A percentile compares a stretch with the other conserved stretches of the same genome.
phyloP scores from a whole-genome alignment of 2,113 vertebrate species.

The Coryphaenoides rupestris region DNA sequence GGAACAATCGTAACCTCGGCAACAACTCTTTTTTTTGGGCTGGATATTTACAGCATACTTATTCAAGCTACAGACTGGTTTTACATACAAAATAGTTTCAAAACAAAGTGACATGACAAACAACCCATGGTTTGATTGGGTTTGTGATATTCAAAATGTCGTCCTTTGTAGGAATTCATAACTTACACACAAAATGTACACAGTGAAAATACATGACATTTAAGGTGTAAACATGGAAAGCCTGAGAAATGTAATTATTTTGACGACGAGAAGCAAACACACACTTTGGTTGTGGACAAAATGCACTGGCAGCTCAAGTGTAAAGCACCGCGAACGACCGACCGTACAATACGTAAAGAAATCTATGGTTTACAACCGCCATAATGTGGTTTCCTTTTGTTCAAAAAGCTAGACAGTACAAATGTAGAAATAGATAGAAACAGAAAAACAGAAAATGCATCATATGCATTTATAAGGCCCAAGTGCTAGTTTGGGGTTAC shows the following conservation, averaged over 20 bases:
- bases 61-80: neutral
- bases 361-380: neutral
- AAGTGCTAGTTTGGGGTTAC: conserved; percentile 47
- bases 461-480: conserved; percentile 61
- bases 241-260: conserved; percentile 63
- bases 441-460: conserved; percentile 33
- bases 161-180: conserved; percentile 1
- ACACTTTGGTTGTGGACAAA: conserved; percentile 68
- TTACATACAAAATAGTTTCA: conserved; percentile 15
- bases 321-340: conserved; percentile 16
- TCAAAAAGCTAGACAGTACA: conserved; percentile 43
- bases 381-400: conserved; percentile 25
- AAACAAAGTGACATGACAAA: conserved; percentile 15
- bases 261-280: conserved; percentile 21
- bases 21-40: conserved; percentile 35
- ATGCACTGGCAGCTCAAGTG: conserved; percentile 47
- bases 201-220: conserved; percentile 52
- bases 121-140: neutral
- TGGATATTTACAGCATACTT: conserved; percentile 38
- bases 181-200: conserved; percentile 17
- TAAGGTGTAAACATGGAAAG: conserved; percentile 40
- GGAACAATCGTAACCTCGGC: conserved; percentile 10
- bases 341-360: conserved; percentile 28
- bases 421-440: conserved; percentile 53
- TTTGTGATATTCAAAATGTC: conserved; percentile 5